Evolutionary conservation across 2,888 invertebrate species (phyloP).

Genomic region (Macropis europaea): DNA sequence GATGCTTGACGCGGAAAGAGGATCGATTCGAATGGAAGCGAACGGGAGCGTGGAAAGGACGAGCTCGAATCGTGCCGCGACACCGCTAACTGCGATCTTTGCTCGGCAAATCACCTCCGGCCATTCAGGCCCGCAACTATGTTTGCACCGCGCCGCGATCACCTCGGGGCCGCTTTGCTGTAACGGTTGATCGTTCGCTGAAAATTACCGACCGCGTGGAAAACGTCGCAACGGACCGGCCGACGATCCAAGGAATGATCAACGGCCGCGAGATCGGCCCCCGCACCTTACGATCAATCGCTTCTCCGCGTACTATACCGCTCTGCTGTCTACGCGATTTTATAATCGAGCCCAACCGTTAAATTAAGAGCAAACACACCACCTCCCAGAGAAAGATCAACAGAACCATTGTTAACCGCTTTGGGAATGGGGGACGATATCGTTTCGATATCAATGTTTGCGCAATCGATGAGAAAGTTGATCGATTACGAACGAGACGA

Average conservation of each 20-base stretch:
- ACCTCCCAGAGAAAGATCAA: too few species aligned
- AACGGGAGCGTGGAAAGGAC: not conserved
- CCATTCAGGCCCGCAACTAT: not conserved
- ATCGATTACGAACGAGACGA: not conserved
- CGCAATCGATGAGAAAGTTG: not conserved
- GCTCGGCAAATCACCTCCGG: not conserved
- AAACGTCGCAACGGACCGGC: not conserved
- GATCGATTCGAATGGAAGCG: not conserved
- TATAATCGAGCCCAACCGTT: too few species aligned
- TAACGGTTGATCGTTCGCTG: not conserved
- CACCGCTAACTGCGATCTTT: constrained; percentile 1
- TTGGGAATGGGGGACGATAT: too few species aligned
- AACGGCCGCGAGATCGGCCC: too few species aligned
- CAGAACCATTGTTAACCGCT: too few species aligned
- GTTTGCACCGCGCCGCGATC: not conserved
- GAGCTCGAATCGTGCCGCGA: not conserved
- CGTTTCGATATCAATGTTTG: too few species aligned
- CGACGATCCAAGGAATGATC: too few species aligned
- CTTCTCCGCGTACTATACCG: too few species aligned
- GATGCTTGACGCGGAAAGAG: too few species aligned
- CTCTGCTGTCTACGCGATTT: too few species aligned
- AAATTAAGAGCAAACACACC: too few species aligned
- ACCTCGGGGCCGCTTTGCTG: not conserved
- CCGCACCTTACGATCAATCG: not conserved
- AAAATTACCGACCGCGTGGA: too few species aligned